phyloP scores from a whole-genome alignment of 2,113 vertebrate genomes.

The Protomyctophum bolini region DNA sequence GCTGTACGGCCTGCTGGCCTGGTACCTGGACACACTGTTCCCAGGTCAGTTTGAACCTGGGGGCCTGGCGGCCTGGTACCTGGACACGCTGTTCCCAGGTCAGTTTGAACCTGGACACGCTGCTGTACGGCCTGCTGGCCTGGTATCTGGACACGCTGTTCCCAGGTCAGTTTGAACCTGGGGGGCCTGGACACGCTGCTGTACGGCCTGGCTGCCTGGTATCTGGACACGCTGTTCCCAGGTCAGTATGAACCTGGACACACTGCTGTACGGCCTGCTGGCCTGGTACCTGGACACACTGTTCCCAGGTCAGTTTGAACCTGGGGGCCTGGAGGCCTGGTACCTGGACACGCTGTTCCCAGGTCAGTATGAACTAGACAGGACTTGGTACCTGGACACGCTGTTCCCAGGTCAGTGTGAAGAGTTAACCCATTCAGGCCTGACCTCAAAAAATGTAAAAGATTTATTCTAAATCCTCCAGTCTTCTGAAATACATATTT shows the following conservation, averaged over 20 bases:
- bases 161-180: constrained; percentile 90
- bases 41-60: constrained; percentile 89
- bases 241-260: constrained; percentile 90
- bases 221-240: constrained; percentile 94
- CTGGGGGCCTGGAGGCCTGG: constrained; percentile 91
- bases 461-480: no score
- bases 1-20: constrained; percentile 88
- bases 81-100: constrained; percentile 96
- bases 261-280: constrained; percentile 86
- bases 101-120: constrained; percentile 87
- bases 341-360: constrained; percentile 95
- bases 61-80: constrained; percentile 91
- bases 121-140: constrained; percentile 87
- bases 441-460: no score
- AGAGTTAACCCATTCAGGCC: no score
- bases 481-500: no score
- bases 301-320: constrained; percentile 95
- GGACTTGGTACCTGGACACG: no score
- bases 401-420: no score
- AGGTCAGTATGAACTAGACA: constrained; percentile 53
- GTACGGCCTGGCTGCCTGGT: constrained; percentile 91
- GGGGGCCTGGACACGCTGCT: constrained; percentile 89
- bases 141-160: constrained; percentile 97
- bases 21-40: constrained; percentile 91
- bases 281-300: constrained; percentile 96